Evolutionary conservation across 2,888 invertebrate genomes (phyloP).

Genomic region (Sarcophaga caerulescens): DNA sequence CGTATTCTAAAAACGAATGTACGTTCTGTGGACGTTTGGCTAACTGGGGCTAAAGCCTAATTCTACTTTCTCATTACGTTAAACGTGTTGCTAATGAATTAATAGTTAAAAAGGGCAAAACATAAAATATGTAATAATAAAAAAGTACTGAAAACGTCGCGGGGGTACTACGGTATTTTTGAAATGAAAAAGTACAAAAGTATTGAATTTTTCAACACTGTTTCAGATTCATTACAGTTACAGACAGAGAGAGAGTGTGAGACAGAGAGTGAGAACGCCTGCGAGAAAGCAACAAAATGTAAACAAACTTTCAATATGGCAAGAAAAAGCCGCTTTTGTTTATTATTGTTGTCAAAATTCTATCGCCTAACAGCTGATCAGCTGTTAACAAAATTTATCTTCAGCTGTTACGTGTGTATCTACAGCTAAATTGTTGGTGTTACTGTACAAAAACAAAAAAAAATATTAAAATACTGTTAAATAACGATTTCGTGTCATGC

Average conservation of each 20-base stretch:
- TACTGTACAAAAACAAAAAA: not conserved
- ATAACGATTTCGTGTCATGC: slow-evolving; percentile 46
- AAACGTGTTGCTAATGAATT: too few relatives aligned
- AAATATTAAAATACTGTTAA: slow-evolving; percentile 33
- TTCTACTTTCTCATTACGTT: too few relatives aligned
- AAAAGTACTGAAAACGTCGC: too few relatives aligned
- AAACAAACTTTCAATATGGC: slow-evolving; percentile 24
- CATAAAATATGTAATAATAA: too few relatives aligned
- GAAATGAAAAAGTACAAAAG: too few relatives aligned
- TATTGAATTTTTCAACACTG: too few relatives aligned
- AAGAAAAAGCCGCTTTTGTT: slow-evolving; percentile 28
- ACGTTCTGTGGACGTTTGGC: too few relatives aligned
- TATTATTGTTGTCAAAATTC: slow-evolving; percentile 11
- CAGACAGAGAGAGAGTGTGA: not conserved
- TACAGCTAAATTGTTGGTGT: slow-evolving; percentile 19
- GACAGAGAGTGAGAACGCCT: slow-evolving; percentile 1
- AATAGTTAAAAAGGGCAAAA: too few relatives aligned
- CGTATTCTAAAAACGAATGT: too few relatives aligned
- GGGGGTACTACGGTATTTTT: too few relatives aligned
- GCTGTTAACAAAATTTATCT: slow-evolving; percentile 45
- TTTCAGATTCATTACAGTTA: not conserved
- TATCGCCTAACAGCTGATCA: slow-evolving; percentile 51
- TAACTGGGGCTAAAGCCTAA: too few relatives aligned
- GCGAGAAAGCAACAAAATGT: slow-evolving; percentile 13
- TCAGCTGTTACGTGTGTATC: slow-evolving; percentile 30